A percentile compares a stretch with the other conserved stretches of the same genome.
Conservation (phyloP, 2,113 vertebrate genomes). For the Acanthisitta chloris region DNA sequence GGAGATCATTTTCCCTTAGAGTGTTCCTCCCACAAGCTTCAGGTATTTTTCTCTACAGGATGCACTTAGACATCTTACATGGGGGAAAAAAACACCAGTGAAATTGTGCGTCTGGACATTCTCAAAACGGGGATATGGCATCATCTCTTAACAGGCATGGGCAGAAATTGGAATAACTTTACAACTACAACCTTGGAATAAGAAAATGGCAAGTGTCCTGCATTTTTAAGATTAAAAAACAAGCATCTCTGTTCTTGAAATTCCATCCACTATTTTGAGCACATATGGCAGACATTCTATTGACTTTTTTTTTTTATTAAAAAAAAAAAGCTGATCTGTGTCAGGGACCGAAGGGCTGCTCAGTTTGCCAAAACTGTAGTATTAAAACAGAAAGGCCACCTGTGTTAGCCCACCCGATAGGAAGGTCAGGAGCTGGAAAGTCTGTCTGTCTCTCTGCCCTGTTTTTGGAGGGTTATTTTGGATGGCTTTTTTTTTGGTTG, state of each 20-base stretch:
- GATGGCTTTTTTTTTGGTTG: too few species aligned
- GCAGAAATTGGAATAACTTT: neutral
- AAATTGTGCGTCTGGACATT: neutral
- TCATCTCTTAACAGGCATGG: neutral
- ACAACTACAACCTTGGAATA: neutral
- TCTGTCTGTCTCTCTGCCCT: neutral
- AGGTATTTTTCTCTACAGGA: neutral
- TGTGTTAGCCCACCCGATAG: conserved; percentile 69
- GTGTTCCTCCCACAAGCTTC: neutral
- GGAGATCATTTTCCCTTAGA: neutral
- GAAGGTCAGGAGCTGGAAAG: conserved; percentile 48
- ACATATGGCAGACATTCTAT: conserved; percentile 73
- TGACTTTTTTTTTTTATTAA: conserved; percentile 32
- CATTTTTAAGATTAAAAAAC: neutral
- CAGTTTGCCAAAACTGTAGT: conserved; percentile 61
- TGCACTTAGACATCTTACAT: neutral
- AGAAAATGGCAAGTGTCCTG: neutral
- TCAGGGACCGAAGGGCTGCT: conserved; percentile 56
- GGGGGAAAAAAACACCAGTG: neutral
- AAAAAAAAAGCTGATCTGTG: conserved; percentile 63
- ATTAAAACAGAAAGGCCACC: conserved; percentile 72
- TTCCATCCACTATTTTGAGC: conserved; percentile 52
- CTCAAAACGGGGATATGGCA: neutral
- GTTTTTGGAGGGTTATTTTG: neutral
- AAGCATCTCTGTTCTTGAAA: conserved; percentile 19